Evolutionary conservation across 2,113 vertebrate genomes (phyloP).

Genomic region (Brachyhypopomus occidentalis): DNA sequence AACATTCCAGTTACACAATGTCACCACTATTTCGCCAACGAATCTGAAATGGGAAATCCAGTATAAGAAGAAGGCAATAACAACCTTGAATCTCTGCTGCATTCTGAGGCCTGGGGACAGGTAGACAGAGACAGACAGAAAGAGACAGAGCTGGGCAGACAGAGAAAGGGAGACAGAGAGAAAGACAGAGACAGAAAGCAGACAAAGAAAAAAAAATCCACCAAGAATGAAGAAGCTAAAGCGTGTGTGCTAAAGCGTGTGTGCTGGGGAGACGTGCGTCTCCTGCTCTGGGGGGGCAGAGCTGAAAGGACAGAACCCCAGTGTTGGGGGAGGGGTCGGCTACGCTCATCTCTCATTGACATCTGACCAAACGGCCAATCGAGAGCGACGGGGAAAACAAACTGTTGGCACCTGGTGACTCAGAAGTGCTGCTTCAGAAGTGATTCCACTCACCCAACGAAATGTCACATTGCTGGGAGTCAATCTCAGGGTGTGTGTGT

Average conservation of each 20-base stretch:
- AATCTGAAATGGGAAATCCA: conserved; percentile 49
- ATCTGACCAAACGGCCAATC: conserved; percentile 52
- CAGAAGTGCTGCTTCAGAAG: conserved; percentile 48
- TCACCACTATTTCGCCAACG: conserved; percentile 57
- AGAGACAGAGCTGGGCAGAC: conserved; percentile 10
- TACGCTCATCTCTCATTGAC: conserved; percentile 52
- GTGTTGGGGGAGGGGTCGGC: conserved; percentile 9
- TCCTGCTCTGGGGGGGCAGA: too few species aligned
- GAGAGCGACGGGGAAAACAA: conserved; percentile 45
- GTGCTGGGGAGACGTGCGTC: too few species aligned
- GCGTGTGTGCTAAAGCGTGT: too few species aligned
- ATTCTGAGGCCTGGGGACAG: neutral
- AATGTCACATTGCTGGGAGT: conserved; percentile 29
- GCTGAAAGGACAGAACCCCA: too few species aligned
- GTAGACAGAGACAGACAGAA: too few species aligned
- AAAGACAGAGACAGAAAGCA: conserved; percentile 40
- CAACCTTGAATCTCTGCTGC: conserved; percentile 64
- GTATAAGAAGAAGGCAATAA: conserved; percentile 55
- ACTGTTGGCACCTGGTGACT: conserved; percentile 63
- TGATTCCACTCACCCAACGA: conserved; percentile 25
- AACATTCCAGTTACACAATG: conserved; percentile 66
- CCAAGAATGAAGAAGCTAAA: too few species aligned
- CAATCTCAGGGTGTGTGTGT: neutral
- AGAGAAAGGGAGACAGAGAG: neutral
- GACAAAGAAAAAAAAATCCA: too few species aligned